A percentile compares a stretch with the other conserved stretches of the same genome.
Conservation (phyloP, 2,888 invertebrate genomes). For the Anorthoa munda region DNA sequence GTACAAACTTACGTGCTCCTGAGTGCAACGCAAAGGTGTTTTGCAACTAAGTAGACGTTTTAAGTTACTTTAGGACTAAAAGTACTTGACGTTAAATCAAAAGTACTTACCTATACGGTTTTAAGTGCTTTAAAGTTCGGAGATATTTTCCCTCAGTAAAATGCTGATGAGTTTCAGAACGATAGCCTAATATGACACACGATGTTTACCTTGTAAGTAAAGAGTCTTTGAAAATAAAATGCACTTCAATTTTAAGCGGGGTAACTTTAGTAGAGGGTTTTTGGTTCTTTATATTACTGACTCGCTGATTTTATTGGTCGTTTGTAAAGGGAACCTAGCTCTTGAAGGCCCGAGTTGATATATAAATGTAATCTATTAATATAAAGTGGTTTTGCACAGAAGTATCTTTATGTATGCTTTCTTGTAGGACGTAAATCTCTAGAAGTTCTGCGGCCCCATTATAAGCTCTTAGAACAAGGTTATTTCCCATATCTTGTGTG, state of each 20-base stretch:
- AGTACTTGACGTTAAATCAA: slow-evolving; percentile 32
- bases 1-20: slow-evolving; percentile 25
- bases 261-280: background rate
- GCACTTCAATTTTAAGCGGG: background rate
- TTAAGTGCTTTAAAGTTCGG: slow-evolving; percentile 24
- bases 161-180: slow-evolving; percentile 12
- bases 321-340: background rate
- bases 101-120: slow-evolving; percentile 2
- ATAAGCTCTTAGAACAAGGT: too few species aligned
- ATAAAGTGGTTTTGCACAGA: too few species aligned
- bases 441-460: too few species aligned
- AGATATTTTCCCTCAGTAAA: slow-evolving; percentile 10
- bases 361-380: too few species aligned
- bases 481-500: too few species aligned
- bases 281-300: background rate
- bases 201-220: background rate
- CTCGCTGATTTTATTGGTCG: background rate
- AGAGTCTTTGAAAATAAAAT: slow-evolving; percentile 2
- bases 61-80: slow-evolving; percentile 26
- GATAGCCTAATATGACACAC: background rate
- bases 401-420: too few species aligned
- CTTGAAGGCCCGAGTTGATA: background rate
- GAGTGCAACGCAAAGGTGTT: slow-evolving; percentile 60
- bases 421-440: too few species aligned
- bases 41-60: slow-evolving; percentile 36